Conservation (phyloP, 1,140 invertebrate genomes). For the Adoxophyes honmai region DNA sequence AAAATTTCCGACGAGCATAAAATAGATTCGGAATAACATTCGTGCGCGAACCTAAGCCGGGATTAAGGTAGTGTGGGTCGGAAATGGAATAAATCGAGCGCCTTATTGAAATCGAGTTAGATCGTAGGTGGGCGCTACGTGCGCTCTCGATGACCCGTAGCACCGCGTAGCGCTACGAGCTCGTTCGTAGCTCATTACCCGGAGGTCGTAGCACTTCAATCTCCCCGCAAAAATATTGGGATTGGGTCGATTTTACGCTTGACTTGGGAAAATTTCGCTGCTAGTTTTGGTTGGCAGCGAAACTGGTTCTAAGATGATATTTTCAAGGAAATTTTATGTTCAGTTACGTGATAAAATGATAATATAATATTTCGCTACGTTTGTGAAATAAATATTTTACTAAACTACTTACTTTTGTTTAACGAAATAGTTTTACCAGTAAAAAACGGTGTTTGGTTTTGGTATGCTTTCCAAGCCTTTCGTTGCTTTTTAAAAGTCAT, state of each 20-base stretch:
- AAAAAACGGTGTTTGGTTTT: too few species aligned
- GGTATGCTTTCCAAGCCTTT: too few species aligned
- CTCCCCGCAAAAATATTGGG: slow-evolving; percentile 28
- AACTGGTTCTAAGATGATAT: too few species aligned
- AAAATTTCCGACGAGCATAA: background rate
- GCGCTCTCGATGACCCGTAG: slow-evolving; percentile 28
- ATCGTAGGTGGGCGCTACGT: slow-evolving; percentile 9
- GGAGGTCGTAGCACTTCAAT: slow-evolving; percentile 34
- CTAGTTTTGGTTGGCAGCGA: too few species aligned
- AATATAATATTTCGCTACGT: too few species aligned
- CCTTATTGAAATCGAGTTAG: slow-evolving; percentile 46
- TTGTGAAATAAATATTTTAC: too few species aligned
- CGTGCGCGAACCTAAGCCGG: slow-evolving; percentile 25
- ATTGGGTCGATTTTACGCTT: slow-evolving; percentile 27
- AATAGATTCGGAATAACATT: slow-evolving; percentile 17
- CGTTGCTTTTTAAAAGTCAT: too few species aligned
- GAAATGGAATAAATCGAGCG: slow-evolving; percentile 45
- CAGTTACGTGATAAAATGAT: too few species aligned
- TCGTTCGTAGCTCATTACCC: slow-evolving; percentile 33
- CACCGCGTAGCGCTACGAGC: slow-evolving; percentile 30
- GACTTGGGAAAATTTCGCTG: background rate
- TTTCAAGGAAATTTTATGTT: too few species aligned
- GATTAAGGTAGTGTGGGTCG: slow-evolving; percentile 27
- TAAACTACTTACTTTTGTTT: too few species aligned
- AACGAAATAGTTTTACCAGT: too few species aligned